Evolutionary conservation across 1,140 invertebrate species (phyloP), one percentile per base, ranked within the genome.

Genomic region (Drosophila tristis): DNA sequence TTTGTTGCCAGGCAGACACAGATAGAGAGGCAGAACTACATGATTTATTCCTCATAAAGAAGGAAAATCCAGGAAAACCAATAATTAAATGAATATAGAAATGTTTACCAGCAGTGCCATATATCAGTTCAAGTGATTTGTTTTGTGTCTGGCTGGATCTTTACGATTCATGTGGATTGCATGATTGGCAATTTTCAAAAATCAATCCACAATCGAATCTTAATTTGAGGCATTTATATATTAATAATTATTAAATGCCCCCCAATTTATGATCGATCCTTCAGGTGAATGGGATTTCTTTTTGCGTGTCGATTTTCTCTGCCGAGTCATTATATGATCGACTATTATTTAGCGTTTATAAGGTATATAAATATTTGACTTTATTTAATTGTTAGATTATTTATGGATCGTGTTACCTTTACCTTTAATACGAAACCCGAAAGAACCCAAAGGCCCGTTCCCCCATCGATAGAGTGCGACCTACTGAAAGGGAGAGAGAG

Each of bases 201-300:
- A 84, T 85, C 76, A 66, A 53, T 58, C 43, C 51, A 49, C 73
- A 81, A 80, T 80, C 78, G 63, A 81, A 62, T 56, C 49, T 54
- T 62, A 68, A 77, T 84, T 73, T 55, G 49, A 73, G 59, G 53
- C 54, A 58, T 70, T 70, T 70, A 86, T 77, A 54, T 74, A 74
- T 74, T 74, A 68, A 45, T 71, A 49, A 73, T 64, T 68, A 80
- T 74, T 66, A 62, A 86, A 75, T 66, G 31, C 47, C 16, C 9
- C 26, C 9, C 25, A 67, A 65, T 75, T 74, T 70, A 60, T 49
- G 42, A 15, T 23, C 20, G 47, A 51, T 57, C 29, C 66, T 74
- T 35, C 16, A 74, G 54, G 29, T 58, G 31, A 65, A 73, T 70
- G 56, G 71, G 51, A 16, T 49, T 68, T 61, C n/a, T 15, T 55